These are phyloP conservation scores for Rhagonycha lutea DNA, from an alignment of 2,888 invertebrate species.

Conservation along the genomic window DNA sequence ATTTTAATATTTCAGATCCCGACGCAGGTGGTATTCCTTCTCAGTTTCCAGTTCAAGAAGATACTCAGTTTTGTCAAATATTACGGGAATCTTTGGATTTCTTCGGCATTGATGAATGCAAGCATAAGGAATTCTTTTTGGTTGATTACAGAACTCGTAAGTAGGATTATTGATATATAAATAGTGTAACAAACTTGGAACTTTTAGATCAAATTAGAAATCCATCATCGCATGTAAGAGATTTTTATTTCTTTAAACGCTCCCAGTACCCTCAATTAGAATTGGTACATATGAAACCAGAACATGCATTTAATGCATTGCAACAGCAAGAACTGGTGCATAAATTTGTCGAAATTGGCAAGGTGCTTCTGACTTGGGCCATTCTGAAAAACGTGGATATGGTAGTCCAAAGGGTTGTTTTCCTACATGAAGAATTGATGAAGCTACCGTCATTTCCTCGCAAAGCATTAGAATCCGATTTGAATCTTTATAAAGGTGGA, in stretches of 20 bases:
- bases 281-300: constrained; percentile 89
- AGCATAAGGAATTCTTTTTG: constrained; percentile 90
- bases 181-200: background rate
- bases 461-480: constrained; percentile 95
- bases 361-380: constrained; percentile 89
- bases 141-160: constrained; percentile 98
- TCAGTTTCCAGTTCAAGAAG: constrained; percentile 97
- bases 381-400: constrained; percentile 90
- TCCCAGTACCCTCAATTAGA: constrained; percentile 98
- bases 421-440: constrained; percentile 97
- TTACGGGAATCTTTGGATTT: constrained; percentile 95
- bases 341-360: constrained; percentile 97
- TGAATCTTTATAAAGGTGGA: constrained; percentile 89
- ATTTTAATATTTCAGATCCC: constrained; percentile 59
- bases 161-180: constrained; percentile 42
- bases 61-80: constrained; percentile 93
- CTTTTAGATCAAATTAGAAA: constrained; percentile 92
- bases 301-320: constrained; percentile 86
- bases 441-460: constrained; percentile 97
- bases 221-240: constrained; percentile 92
- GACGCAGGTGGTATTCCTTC: constrained; percentile 96
- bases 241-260: constrained; percentile 75
- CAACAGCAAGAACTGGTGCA: constrained; percentile 89
- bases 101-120: constrained; percentile 91
- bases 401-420: constrained; percentile 96